Conservation (phyloP, 2,888 invertebrate species). For the Rotaria macrura region DNA sequence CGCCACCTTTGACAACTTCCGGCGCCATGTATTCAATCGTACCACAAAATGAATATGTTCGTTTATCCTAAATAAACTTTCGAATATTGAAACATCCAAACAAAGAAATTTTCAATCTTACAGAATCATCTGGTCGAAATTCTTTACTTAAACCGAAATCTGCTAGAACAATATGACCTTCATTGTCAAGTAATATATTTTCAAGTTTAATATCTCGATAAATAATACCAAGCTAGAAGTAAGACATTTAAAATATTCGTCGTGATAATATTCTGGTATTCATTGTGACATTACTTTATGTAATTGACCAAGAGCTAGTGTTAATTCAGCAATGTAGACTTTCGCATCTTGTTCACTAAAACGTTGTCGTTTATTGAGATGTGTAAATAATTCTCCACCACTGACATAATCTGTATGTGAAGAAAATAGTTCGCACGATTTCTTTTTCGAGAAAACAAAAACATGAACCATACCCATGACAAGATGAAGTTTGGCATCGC, state of each 20-base stretch:
- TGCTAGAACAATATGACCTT: slow-evolving; percentile 87
- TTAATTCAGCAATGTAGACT: slow-evolving; percentile 88
- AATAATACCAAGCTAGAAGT: slow-evolving; percentile 63
- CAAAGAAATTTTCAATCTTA: not conserved
- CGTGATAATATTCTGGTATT: too few species aligned
- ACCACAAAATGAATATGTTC: slow-evolving; percentile 93
- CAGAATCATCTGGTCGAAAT: slow-evolving; percentile 51
- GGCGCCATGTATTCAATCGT: slow-evolving; percentile 98
- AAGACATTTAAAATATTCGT: not conserved
- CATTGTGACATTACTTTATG: slow-evolving; percentile 62
- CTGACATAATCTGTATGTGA: slow-evolving; percentile 74
- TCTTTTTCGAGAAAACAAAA: not conserved
- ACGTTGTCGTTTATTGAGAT: slow-evolving; percentile 81
- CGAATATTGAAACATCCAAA: not conserved
- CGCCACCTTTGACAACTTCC: slow-evolving; percentile 62
- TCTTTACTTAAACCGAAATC: slow-evolving; percentile 96
- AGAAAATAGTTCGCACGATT: not conserved
- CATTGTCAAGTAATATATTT: slow-evolving; percentile 82
- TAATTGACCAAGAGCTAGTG: slow-evolving; percentile 81
- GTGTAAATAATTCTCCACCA: slow-evolving; percentile 92
- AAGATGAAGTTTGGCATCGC: slow-evolving; percentile 85
- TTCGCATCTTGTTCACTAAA: slow-evolving; percentile 79
- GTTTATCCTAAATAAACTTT: slow-evolving; percentile 42
- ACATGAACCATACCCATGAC: slow-evolving; percentile 39
- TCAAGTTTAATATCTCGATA: slow-evolving; percentile 94